phyloP scores from a whole-genome alignment of 1,140 invertebrate genomes.

The Choristoneura fumiferana region DNA sequence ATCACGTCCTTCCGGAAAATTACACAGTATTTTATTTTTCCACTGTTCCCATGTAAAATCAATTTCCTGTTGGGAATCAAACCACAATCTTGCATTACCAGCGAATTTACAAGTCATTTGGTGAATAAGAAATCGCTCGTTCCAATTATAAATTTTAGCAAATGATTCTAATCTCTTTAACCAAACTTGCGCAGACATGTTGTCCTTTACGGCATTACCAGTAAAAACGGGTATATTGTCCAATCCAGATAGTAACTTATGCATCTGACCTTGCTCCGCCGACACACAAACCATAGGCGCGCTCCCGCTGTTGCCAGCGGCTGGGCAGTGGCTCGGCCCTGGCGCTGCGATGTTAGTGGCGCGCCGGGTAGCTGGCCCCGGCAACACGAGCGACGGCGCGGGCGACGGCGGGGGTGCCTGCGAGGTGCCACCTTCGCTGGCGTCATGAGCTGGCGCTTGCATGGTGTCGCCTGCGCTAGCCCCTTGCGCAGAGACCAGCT shows the following conservation, averaged over 20 bases:
- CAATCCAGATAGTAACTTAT: background rate
- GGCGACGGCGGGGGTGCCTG: background rate
- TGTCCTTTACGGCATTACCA: background rate
- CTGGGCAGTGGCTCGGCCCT: too few species aligned
- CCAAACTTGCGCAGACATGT: background rate
- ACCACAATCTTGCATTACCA: background rate
- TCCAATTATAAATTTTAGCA: background rate
- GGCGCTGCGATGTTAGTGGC: background rate
- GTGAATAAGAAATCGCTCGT: background rate
- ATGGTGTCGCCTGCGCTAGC: too few species aligned
- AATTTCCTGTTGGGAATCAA: background rate
- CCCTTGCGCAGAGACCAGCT: too few species aligned
- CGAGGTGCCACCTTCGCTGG: too few species aligned
- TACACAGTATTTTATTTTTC: background rate
- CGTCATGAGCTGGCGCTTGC: too few species aligned
- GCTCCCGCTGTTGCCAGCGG: too few species aligned
- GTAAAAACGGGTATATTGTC: background rate
- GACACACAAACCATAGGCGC: background rate
- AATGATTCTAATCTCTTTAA: background rate
- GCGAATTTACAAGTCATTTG: background rate
- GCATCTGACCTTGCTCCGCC: background rate
- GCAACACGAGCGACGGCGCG: background rate
- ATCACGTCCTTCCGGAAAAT: conserved; percentile 1
- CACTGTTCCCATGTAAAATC: conserved; percentile 11
- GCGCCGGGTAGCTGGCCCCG: background rate